Percentiles rank a stretch among this genome's conserved stretches.
These are phyloP conservation scores for Hippasteria phrygiana DNA, from an alignment of 53 echinoderm and acorn worm genomes.

Conservation along the genomic window DNA sequence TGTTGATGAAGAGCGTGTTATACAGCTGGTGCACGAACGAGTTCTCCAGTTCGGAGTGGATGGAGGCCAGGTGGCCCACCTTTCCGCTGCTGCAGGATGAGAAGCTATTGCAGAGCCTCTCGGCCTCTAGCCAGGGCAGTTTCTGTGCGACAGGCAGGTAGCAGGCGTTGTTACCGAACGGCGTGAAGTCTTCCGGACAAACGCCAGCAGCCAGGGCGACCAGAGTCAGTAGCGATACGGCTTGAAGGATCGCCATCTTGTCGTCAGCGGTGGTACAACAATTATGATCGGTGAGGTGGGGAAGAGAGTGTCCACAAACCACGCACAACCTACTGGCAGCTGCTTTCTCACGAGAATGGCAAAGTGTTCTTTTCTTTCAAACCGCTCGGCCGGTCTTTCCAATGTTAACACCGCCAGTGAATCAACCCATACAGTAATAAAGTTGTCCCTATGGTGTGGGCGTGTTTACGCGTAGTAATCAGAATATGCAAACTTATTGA, in stretches of 20 bases:
- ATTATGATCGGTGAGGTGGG: neutral
- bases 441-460: neutral
- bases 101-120: slow-evolving; percentile 60
- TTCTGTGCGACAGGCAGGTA: slow-evolving; percentile 52
- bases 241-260: slow-evolving; percentile 59
- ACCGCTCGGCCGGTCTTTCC: neutral
- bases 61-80: slow-evolving; percentile 65
- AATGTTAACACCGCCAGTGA: too few relatives aligned
- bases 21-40: slow-evolving; percentile 35
- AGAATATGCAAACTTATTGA: slow-evolving; percentile 44
- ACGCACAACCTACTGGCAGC: slow-evolving; percentile 18
- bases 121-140: slow-evolving; percentile 61
- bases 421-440: neutral
- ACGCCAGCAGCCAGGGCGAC: slow-evolving; percentile 55
- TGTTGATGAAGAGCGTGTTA: neutral
- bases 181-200: slow-evolving; percentile 68
- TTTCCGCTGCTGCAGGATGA: slow-evolving; percentile 69
- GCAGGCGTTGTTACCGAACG: slow-evolving; percentile 63
- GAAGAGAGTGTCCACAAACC: neutral
- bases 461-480: neutral
- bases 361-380: neutral
- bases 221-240: slow-evolving; percentile 38
- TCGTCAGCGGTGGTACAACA: neutral
- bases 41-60: slow-evolving; percentile 50
- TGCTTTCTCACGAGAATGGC: slow-evolving; percentile 41